These are phyloP conservation scores for Epinotia bilunana DNA, from an alignment of 2,888 invertebrate species.

Conservation along the genomic window DNA sequence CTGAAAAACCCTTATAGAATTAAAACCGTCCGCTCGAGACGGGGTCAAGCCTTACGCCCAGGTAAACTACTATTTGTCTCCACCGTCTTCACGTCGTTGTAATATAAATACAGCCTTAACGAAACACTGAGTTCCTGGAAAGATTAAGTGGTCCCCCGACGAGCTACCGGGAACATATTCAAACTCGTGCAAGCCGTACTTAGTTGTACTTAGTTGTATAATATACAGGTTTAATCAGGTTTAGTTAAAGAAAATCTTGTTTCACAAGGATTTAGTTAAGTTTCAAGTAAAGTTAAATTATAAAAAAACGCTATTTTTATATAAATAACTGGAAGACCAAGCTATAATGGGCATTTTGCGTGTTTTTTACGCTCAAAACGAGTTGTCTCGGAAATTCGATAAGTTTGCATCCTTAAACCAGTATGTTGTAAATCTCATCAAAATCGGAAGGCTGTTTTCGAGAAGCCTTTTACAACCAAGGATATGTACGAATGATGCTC, in stretches of 20 bases:
- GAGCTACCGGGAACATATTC: constrained; percentile 24
- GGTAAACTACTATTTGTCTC: constrained; percentile 38
- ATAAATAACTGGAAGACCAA: no score
- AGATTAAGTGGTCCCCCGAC: constrained; percentile 46
- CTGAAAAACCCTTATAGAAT: background rate
- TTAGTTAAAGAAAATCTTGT: constrained; percentile 3
- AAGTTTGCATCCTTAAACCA: no score
- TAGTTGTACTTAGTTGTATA: background rate
- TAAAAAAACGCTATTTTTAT: background rate
- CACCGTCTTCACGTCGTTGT: constrained; percentile 37
- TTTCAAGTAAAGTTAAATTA: background rate
- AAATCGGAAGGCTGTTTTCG: no score
- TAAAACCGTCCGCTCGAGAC: background rate
- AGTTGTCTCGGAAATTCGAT: no score
- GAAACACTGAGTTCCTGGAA: constrained; percentile 42
- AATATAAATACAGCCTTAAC: constrained; percentile 45
- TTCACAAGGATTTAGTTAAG: background rate
- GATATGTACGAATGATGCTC: no score
- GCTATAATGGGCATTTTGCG: no score
- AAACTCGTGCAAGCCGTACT: constrained; percentile 6
- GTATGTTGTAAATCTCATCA: no score
- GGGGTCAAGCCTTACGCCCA: constrained; percentile 31
- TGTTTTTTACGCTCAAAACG: no score
- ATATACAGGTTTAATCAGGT: background rate
- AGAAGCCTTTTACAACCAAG: no score